phyloP scores from a whole-genome alignment of 2,797 vertebrate species.

The Sebastes steindachneri region DNA sequence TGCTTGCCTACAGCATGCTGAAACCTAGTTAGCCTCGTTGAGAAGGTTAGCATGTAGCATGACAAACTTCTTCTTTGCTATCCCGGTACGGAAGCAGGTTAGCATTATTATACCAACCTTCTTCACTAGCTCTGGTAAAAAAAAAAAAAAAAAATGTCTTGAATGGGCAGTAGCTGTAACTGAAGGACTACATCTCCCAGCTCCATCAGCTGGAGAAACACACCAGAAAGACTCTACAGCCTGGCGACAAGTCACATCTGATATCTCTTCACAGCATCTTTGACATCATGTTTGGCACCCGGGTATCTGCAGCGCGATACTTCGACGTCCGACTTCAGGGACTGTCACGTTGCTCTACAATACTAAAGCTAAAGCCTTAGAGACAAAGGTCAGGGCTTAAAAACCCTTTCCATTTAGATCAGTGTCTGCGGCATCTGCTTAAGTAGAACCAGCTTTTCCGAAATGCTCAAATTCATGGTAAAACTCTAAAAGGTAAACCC shows the following conservation, averaged over 20 bases:
- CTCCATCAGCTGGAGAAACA: conserved; percentile 28
- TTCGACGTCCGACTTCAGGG: conserved; percentile 1
- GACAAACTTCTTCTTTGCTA: conserved; percentile 15
- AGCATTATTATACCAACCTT: conserved; percentile 49
- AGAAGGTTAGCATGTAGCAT: conserved; percentile 49
- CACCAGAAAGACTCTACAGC: conserved; percentile 15
- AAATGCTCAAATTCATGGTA: conserved; percentile 2
- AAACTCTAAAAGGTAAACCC: conserved; percentile 38
- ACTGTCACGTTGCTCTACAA: conserved; percentile 1
- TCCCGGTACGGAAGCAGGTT: conserved; percentile 18
- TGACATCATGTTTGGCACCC: conserved; percentile 72
- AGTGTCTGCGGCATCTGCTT: conserved; percentile 20
- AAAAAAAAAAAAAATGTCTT: neutral
- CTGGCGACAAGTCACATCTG: conserved; percentile 22
- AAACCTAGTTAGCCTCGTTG: conserved; percentile 46
- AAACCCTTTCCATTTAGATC: neutral
- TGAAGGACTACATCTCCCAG: conserved; percentile 19
- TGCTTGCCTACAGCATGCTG: conserved; percentile 65
- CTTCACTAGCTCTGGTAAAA: conserved; percentile 30
- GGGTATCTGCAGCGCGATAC: conserved; percentile 23
- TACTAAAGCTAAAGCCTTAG: conserved; percentile 47
- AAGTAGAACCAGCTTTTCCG: conserved; percentile 15
- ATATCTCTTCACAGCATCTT: conserved; percentile 53
- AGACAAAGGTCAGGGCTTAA: conserved; percentile 32
- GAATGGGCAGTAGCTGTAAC: conserved; percentile 33